These are phyloP conservation scores for Agrotis ipsilon DNA, from an alignment of 2,888 invertebrate species.

Conservation along the genomic window DNA sequence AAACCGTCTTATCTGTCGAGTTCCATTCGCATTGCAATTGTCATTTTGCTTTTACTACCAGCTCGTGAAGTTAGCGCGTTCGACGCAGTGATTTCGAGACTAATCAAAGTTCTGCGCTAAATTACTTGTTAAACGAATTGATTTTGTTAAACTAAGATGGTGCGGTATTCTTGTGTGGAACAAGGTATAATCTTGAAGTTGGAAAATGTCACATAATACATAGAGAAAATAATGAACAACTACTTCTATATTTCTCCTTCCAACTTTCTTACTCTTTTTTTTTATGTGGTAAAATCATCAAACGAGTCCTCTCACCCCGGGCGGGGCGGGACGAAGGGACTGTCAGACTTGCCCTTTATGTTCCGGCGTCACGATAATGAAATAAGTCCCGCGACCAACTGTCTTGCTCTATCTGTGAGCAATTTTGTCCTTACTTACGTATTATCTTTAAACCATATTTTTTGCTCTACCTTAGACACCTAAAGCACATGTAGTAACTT, in stretches of 20 bases:
- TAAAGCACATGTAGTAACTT: not conserved
- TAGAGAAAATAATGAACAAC: slow-evolving; percentile 1
- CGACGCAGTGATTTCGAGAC: slow-evolving; percentile 28
- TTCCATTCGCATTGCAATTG: slow-evolving; percentile 74
- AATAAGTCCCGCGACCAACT: too few species aligned
- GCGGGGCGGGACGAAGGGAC: too few species aligned
- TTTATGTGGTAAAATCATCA: too few species aligned
- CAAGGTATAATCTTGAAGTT: slow-evolving; percentile 10
- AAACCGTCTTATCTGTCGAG: slow-evolving; percentile 74
- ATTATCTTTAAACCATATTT: not conserved
- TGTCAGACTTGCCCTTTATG: too few species aligned
- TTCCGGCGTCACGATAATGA: too few species aligned
- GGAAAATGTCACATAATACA: slow-evolving; percentile 19
- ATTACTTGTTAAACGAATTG: slow-evolving; percentile 18
- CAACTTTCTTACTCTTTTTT: not conserved
- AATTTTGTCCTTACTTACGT: not conserved
- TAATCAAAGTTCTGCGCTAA: slow-evolving; percentile 29
- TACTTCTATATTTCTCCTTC: slow-evolving; percentile 10
- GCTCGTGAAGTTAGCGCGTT: slow-evolving; percentile 43
- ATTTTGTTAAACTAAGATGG: slow-evolving; percentile 6
- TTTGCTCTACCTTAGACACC: not conserved
- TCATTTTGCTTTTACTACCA: slow-evolving; percentile 63
- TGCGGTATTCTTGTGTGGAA: not conserved
- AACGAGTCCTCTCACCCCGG: too few species aligned
- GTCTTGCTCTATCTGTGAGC: too few species aligned